Conservation (phyloP, 37 sponge, comb jelly and placozoan species). For the Lycopodina hypogea region DNA sequence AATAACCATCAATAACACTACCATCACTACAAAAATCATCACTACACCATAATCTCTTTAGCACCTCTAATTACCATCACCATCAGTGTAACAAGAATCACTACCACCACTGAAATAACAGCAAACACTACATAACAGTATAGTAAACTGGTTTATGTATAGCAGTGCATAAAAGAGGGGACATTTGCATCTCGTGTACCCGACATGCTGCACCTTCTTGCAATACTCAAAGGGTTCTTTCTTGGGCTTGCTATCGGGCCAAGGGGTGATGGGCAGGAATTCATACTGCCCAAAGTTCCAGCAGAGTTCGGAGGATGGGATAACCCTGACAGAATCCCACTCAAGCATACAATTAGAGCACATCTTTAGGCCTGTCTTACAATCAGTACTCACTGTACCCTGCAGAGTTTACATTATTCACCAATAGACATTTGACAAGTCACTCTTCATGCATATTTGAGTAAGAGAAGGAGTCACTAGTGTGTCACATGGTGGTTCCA, state of each 20-base stretch:
- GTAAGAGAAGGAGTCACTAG: too few relatives aligned
- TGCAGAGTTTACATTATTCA: background rate
- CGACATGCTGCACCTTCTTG: slow-evolving; percentile 48
- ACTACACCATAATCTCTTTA: too few relatives aligned
- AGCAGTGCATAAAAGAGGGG: background rate
- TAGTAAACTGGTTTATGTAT: too few relatives aligned
- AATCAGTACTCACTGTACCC: background rate
- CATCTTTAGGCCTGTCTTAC: background rate
- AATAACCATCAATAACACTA: too few relatives aligned
- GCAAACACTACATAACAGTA: too few relatives aligned
- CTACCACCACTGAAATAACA: too few relatives aligned
- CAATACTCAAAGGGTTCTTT: slow-evolving; percentile 58
- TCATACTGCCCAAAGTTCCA: slow-evolving; percentile 58
- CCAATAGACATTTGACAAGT: background rate
- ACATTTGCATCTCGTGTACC: background rate
- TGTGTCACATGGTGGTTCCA: too few relatives aligned
- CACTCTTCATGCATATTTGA: too few relatives aligned
- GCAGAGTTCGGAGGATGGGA: slow-evolving; percentile 50
- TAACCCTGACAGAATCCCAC: slow-evolving; percentile 49
- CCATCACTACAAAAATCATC: too few relatives aligned
- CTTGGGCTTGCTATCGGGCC: slow-evolving; percentile 30
- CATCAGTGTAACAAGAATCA: background rate
- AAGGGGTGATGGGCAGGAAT: slow-evolving; percentile 40
- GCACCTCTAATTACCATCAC: too few relatives aligned
- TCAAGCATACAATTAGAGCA: slow-evolving; percentile 26